phyloP scores from a whole-genome alignment of 2,113 vertebrate species.

The Puntigrus tetrazona region DNA sequence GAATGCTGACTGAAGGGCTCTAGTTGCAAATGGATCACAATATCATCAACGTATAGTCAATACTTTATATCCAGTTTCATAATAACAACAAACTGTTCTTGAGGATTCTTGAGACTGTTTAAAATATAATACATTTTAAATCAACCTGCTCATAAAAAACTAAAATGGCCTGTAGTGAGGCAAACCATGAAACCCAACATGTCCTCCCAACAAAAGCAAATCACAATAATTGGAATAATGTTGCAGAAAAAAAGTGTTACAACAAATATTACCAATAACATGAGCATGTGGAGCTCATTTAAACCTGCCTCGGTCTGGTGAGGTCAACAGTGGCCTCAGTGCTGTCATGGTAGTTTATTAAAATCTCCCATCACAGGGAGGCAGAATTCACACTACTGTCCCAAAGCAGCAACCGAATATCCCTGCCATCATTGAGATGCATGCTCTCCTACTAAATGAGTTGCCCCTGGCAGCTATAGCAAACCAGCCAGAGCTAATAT shows the following conservation, averaged over 20 bases:
- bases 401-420: constrained; percentile 36
- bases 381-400: constrained; percentile 46
- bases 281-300: constrained; percentile 19
- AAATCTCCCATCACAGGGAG: constrained; percentile 46
- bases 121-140: neutral
- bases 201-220: neutral
- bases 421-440: constrained; percentile 37
- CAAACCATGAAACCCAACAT: neutral
- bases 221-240: neutral
- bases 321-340: constrained; percentile 32
- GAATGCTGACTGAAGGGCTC: no score
- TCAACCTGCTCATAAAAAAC: neutral
- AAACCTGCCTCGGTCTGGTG: constrained; percentile 33
- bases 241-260: neutral
- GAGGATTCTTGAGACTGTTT: neutral
- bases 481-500: constrained; percentile 54
- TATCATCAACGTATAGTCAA: no score
- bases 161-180: neutral
- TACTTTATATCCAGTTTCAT: no score
- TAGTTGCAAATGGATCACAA: no score
- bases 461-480: constrained; percentile 45
- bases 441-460: constrained; percentile 53
- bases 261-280: neutral
- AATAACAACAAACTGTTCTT: no score
- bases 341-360: constrained; percentile 55